Base-by-base conservation (phyloP, 2,113 vertebrate genomes). In the Dromas ardeola region DNA sequence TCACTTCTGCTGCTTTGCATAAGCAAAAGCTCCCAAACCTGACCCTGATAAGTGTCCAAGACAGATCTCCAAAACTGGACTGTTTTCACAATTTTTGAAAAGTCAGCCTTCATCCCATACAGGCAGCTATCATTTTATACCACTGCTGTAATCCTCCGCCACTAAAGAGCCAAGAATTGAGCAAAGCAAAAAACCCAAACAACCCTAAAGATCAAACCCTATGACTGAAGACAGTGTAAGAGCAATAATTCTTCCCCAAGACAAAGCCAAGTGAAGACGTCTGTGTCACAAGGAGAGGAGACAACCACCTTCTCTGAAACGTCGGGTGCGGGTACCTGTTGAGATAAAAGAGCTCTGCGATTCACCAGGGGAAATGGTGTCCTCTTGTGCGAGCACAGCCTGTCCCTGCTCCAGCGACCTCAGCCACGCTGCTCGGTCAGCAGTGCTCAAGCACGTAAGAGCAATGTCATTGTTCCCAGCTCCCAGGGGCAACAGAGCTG, bases 351-450 rank as follows among this genome's bases (percentile, higher is more conserved):
- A 13, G 47, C 36, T 22, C 58, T 1, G 29, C 18, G 52, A 87
- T 52, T 89, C 77, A 27, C 3, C 5, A 32, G 55, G 65, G 69
- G 56, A 81, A 53, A 4, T 0, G 0, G 14, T 19, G 69, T 83
- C 83, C 86, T 29, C 26, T 19, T 50, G 45, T 6, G 9, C 0
- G 0, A 76, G 91, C 77, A 72, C 19, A 8, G 62, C n/a, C 53
- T 49, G 66, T 72, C 67, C 90, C 87, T 1, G 8, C 50, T 63
- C 27, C 85, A 70, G 88, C 0, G 0, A 72, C 70, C 59, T 62
- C 1, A 0, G 47, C 76, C 17, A 18, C 0, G 0, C 5, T 14
- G 56, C 50, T 83, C 3, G 0, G 47, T 4, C 0, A 86, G 53
- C 65, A 23, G 71, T 0, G n/a, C 67, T 71, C 6, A 4, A 79